Percentiles rank a stretch among this genome's conserved stretches.
These are phyloP conservation scores for Sericinus montela DNA, from an alignment of 2,888 invertebrate genomes.

Conservation along the genomic window DNA sequence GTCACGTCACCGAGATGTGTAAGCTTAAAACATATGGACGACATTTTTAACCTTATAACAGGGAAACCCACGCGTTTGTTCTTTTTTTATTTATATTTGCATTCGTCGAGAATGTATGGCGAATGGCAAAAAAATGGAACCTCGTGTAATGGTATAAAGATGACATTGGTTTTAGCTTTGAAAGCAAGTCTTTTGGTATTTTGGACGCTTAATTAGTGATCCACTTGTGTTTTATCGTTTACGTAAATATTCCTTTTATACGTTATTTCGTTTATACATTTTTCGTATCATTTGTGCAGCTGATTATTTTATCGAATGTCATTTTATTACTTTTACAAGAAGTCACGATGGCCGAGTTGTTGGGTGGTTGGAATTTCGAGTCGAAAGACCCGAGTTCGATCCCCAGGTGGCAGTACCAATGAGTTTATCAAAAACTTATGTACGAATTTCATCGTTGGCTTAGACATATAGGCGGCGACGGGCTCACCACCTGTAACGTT, in stretches of 20 bases:
- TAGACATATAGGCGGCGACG: too few relatives aligned
- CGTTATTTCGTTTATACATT: constrained; percentile 1
- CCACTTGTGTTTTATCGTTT: constrained; percentile 35
- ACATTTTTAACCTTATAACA: constrained; percentile 23
- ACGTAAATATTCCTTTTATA: constrained; percentile 33
- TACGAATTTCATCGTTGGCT: too few relatives aligned
- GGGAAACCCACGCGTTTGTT: constrained; percentile 17
- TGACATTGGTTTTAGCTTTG: background rate
- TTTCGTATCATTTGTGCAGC: too few relatives aligned
- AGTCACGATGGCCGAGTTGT: too few relatives aligned
- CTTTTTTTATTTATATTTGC: constrained; percentile 15
- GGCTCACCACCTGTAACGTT: too few relatives aligned
- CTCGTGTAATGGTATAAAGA: background rate
- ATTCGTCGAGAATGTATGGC: background rate
- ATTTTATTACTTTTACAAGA: too few relatives aligned
- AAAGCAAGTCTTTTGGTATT: background rate
- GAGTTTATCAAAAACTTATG: too few relatives aligned
- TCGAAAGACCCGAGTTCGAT: too few relatives aligned
- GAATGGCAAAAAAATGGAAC: background rate
- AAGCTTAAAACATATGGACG: constrained; percentile 21
- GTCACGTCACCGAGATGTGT: constrained; percentile 12
- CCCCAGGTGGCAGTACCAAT: too few relatives aligned
- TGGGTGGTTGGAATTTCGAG: too few relatives aligned
- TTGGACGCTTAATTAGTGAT: constrained; percentile 31
- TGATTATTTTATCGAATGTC: too few relatives aligned